phyloP scores from a whole-genome alignment of 1,140 invertebrate species.

The Leptestheria dahalacensis region DNA sequence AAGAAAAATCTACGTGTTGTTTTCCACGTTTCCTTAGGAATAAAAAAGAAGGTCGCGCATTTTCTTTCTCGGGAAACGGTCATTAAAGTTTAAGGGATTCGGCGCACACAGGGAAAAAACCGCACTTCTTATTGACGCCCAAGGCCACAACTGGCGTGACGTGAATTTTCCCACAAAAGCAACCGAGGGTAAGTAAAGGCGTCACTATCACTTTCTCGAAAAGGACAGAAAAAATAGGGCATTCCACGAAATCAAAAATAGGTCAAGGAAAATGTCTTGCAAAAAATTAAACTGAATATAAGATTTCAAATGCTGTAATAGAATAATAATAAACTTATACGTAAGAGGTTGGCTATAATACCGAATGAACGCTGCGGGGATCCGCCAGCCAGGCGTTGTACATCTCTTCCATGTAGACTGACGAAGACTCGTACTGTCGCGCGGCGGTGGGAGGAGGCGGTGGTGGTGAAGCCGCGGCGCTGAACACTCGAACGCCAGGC shows the following conservation, averaged over 20 bases:
- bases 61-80: not conserved
- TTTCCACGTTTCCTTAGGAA: not conserved
- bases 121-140: not conserved
- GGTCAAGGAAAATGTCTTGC: not conserved
- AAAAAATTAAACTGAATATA: not conserved
- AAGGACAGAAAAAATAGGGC: not conserved
- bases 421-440: slow-evolving; percentile 80
- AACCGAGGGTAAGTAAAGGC: not conserved
- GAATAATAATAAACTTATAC: not conserved
- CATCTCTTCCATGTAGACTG: slow-evolving; percentile 96
- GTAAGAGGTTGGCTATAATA: slow-evolving; percentile 27
- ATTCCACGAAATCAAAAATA: not conserved
- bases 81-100: not conserved
- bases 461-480: slow-evolving; percentile 14
- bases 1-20: too few relatives aligned
- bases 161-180: not conserved
- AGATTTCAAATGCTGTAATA: not conserved
- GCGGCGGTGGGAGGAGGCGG: slow-evolving; percentile 41
- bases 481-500: not conserved
- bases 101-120: not conserved
- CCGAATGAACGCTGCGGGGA: slow-evolving; percentile 88
- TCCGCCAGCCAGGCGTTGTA: slow-evolving; percentile 92
- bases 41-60: not conserved
- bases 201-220: not conserved
- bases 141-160: not conserved